Percentiles rank a stretch among this genome's conserved stretches.
Conservation (phyloP, 2,113 vertebrate species). For the Ardeotis arabs region DNA sequence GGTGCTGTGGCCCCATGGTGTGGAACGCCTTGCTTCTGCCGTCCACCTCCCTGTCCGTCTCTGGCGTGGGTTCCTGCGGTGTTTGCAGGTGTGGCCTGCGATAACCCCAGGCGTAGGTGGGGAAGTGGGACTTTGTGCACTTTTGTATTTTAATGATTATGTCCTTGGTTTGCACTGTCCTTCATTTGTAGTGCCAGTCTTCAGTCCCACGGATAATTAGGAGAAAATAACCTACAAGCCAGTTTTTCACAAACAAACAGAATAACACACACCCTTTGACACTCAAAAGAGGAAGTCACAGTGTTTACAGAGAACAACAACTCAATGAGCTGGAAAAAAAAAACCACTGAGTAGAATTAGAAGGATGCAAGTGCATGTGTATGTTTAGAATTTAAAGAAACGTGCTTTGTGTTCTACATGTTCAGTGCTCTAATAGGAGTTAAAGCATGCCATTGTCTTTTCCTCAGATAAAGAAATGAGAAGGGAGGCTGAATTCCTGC, state of each 20-base stretch:
- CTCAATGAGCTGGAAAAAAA: neutral
- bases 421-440: neutral
- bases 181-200: neutral
- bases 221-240: neutral
- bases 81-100: neutral
- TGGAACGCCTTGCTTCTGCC: neutral
- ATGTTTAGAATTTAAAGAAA: neutral
- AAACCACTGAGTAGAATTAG: neutral
- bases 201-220: neutral
- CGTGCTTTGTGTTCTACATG: rapidly evolving
- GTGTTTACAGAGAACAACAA: neutral
- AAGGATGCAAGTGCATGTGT: neutral
- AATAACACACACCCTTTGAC: neutral
- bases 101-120: neutral
- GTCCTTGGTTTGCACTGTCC: neutral
- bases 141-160: neutral
- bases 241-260: neutral
- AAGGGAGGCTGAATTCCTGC: neutral
- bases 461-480: neutral
- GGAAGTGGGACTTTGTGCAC: neutral
- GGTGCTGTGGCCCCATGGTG: neutral
- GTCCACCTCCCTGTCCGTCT: neutral
- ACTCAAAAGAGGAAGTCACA: neutral
- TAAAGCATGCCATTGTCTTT: neutral
- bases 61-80: neutral